Conservation (phyloP, 2,888 invertebrate species). For the Drosophila neutralis region DNA sequence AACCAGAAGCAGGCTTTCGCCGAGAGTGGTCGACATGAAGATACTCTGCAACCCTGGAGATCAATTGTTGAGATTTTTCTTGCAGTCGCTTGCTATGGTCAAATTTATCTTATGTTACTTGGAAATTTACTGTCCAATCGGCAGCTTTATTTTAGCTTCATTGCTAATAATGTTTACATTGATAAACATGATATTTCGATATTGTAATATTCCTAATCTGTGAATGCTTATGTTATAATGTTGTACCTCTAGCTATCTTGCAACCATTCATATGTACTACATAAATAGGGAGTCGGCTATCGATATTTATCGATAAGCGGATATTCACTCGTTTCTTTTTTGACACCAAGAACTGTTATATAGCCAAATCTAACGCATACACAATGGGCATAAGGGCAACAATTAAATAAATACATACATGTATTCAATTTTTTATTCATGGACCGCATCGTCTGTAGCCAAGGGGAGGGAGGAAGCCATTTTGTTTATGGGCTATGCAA, state of each 20-base stretch:
- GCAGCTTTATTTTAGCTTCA: background rate
- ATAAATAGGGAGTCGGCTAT: background rate
- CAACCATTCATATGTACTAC: background rate
- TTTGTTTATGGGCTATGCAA: slow-evolving; percentile 36
- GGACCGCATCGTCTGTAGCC: slow-evolving; percentile 27
- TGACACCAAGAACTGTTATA: background rate
- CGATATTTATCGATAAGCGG: background rate
- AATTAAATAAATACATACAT: slow-evolving; percentile 5
- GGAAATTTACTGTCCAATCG: background rate
- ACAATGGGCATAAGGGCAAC: background rate
- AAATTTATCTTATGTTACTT: background rate
- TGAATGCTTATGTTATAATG: background rate
- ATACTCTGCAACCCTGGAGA: background rate
- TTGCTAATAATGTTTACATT: background rate
- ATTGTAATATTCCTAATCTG: background rate
- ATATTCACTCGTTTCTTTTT: background rate
- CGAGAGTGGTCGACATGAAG: background rate
- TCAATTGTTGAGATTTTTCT: background rate
- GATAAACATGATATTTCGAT: background rate
- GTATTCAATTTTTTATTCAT: slow-evolving; percentile 31
- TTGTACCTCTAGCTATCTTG: background rate
- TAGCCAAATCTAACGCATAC: background rate
- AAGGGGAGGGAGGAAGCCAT: background rate
- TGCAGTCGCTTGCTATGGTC: background rate
- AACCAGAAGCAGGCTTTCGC: background rate